Base-by-base conservation (phyloP, 2,888 invertebrate species). In the Synanthedon tipuliformis region DNA sequence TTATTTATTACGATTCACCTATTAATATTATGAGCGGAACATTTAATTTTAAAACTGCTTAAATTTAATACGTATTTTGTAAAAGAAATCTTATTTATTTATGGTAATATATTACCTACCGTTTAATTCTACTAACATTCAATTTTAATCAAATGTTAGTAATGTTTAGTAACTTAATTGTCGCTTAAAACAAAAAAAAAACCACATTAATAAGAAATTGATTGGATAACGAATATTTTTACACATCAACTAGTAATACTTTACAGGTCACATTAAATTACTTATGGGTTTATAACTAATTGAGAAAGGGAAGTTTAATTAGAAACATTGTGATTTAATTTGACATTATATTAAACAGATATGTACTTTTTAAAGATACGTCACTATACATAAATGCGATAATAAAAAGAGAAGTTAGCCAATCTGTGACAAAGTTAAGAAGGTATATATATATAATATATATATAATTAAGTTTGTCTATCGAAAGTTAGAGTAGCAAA, bases 171-270 rank as follows among this genome's bases (percentile, higher is more conserved):
- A 5, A 23, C 5, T 34, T 27, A 27, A 27, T 2, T 1, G 1
- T 27, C 27, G 27, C 8, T 27, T 34, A 34, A 8, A 3, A 34
- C 2, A 34, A 34, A 34, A 34, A 27, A 34, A 34, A 7, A 1
- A 34, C 34, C 5, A 34, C 34, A 34, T 8, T 34, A 10, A 34
- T 45, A 45, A 45, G n/a, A 45, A 45, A 45, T 15, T 34, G 34
- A 34, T 45, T 45, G 13, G 45, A 45, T 15, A 45, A 45, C 15
- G 15, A 45, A 61, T 58, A 63, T 68, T 5, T 23, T 67, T 68
- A 34, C 10, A 75, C 69, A 72, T 66, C 64, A 60, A 69, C 71
- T 81, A 78, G 68, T 82, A 81, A 81, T 82, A 82, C 79, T 78
- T 74, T 73, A 75, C 64, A 75, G 73, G 66, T 69, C 62, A 65